phyloP scores from a whole-genome alignment of 2,888 invertebrate species.

The Eristalis intricaria region DNA sequence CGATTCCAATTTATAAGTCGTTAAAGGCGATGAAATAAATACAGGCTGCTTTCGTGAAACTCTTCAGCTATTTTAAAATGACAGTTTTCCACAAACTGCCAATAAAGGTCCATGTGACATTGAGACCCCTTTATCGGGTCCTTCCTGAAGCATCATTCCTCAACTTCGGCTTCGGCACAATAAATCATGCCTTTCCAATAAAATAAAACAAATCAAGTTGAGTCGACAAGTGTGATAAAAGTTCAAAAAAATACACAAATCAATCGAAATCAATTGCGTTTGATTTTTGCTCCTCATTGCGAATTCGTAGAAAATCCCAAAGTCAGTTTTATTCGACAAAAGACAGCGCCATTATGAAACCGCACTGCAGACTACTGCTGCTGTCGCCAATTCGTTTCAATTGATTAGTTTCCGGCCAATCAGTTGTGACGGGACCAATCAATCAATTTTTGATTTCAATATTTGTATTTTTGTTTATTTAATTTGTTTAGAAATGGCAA shows the following conservation, averaged over 20 bases:
- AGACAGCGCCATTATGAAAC: neutral
- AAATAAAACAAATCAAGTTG: too few relatives aligned
- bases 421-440: conserved; percentile 51
- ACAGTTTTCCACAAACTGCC: too few relatives aligned
- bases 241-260: neutral
- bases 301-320: neutral
- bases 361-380: conserved; percentile 18
- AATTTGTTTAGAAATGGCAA: conserved; percentile 17
- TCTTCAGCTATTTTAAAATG: too few relatives aligned
- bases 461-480: conserved; percentile 13
- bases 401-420: conserved; percentile 61
- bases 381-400: conserved; percentile 18
- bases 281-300: neutral
- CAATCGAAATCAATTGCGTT: neutral
- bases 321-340: neutral
- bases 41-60: too few relatives aligned
- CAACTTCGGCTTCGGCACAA: too few relatives aligned
- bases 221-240: too few relatives aligned
- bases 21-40: too few relatives aligned
- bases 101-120: too few relatives aligned
- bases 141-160: too few relatives aligned
- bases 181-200: too few relatives aligned
- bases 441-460: conserved; percentile 49
- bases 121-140: too few relatives aligned
- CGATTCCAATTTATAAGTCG: too few relatives aligned